Evolutionary conservation across 2,888 invertebrate species (phyloP).

Genomic region (Dorcus parallelipipedus): DNA sequence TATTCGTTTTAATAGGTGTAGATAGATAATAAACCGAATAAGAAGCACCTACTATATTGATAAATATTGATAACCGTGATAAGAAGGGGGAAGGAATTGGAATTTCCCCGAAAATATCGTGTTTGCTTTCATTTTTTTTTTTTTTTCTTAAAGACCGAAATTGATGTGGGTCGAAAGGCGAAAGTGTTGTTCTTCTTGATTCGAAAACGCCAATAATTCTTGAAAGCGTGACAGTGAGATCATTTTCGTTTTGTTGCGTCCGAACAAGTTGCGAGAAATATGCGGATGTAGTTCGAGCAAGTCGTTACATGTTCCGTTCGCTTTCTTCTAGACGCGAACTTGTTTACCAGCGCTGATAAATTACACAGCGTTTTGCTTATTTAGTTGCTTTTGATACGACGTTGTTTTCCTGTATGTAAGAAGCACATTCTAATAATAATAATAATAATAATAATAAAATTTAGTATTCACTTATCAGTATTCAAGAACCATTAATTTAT

Average conservation of each 20-base stretch:
- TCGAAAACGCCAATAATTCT: background rate
- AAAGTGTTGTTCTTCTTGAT: background rate
- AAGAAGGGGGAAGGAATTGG: constrained; percentile 4
- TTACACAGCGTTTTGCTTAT: too few species aligned
- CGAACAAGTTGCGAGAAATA: background rate
- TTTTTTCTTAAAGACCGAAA: background rate
- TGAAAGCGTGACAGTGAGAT: background rate
- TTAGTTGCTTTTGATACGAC: too few species aligned
- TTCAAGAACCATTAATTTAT: too few species aligned
- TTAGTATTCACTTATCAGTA: too few species aligned
- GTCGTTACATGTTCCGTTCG: too few species aligned
- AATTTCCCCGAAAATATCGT: constrained; percentile 1
- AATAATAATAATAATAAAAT: too few species aligned
- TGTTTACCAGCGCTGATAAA: too few species aligned
- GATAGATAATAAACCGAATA: too few species aligned
- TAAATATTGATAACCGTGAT: background rate
- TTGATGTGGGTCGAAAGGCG: background rate
- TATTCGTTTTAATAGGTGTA: background rate
- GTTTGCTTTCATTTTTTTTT: constrained; percentile 4
- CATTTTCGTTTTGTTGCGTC: background rate
- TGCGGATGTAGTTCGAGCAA: too few species aligned
- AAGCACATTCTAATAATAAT: too few species aligned
- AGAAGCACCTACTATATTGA: background rate
- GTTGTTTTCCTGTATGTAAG: too few species aligned
- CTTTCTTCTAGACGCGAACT: too few species aligned